phyloP scores from a whole-genome alignment of 2,113 vertebrate species.

The Pitta sordida region DNA sequence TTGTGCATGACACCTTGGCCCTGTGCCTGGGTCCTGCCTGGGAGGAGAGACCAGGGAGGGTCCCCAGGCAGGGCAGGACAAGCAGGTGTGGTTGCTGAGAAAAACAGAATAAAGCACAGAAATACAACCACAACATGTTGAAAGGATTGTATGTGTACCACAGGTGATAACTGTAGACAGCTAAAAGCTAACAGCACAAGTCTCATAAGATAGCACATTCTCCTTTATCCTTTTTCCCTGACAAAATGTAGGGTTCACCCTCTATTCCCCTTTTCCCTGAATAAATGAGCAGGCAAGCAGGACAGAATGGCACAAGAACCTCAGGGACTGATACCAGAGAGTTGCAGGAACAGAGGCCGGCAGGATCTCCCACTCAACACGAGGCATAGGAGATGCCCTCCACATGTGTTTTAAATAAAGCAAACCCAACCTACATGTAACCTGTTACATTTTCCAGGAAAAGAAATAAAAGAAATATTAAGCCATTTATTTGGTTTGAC shows the following conservation, averaged over 20 bases:
- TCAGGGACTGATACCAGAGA: neutral
- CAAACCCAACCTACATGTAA: neutral
- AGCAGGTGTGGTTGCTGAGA: too few species aligned
- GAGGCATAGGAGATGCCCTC: neutral
- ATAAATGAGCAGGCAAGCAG: neutral
- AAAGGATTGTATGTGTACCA: neutral
- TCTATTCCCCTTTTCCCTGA: neutral
- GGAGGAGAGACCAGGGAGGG: neutral
- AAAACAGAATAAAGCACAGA: neutral
- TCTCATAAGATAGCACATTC: neutral
- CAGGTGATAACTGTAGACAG: neutral
- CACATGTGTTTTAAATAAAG: neutral
- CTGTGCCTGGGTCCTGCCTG: rapidly evolving
- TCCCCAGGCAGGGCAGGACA: neutral
- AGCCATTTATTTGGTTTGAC: neutral
- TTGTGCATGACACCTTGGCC: neutral
- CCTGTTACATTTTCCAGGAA: neutral
- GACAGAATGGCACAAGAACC: neutral
- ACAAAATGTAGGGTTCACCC: neutral
- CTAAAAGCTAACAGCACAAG: neutral
- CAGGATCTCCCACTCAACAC: neutral
- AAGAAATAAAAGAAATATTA: neutral
- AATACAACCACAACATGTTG: rapidly evolving
- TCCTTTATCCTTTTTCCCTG: neutral
- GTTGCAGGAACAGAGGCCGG: neutral